These are phyloP conservation scores for Mya arenaria DNA, from an alignment of 1,140 invertebrate genomes.

Conservation along the genomic window DNA sequence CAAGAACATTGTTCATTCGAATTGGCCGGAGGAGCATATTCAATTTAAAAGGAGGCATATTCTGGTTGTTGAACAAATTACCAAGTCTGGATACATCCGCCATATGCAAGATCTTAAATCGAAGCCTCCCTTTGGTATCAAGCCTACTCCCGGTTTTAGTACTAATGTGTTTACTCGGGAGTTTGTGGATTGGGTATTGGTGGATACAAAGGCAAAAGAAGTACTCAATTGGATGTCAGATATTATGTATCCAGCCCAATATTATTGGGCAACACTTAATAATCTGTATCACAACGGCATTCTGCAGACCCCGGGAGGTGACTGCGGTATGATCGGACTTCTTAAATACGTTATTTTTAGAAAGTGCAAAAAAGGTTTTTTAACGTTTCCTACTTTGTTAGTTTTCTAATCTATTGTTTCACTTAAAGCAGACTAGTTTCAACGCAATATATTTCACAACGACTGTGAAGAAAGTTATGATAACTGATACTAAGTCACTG, in stretches of 20 bases:
- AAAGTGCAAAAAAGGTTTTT: too few species aligned
- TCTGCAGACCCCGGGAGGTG: slow-evolving; percentile 66
- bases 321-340: slow-evolving; percentile 55
- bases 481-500: too few species aligned
- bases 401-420: too few species aligned
- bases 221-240: slow-evolving; percentile 71
- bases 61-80: slow-evolving; percentile 2
- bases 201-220: slow-evolving; percentile 58
- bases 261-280: slow-evolving; percentile 75
- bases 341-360: too few species aligned
- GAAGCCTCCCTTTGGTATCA: slow-evolving; percentile 64
- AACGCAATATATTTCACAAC: too few species aligned
- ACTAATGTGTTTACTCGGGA: slow-evolving; percentile 70
- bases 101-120: slow-evolving; percentile 17
- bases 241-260: slow-evolving; percentile 73
- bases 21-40: too few species aligned
- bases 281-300: slow-evolving; percentile 63
- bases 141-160: slow-evolving; percentile 70
- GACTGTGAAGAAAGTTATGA: too few species aligned
- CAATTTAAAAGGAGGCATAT: slow-evolving; percentile 32
- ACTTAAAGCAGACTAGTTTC: too few species aligned
- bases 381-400: too few species aligned
- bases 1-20: slow-evolving; percentile 68
- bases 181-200: slow-evolving; percentile 69
- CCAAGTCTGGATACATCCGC: slow-evolving; percentile 36